Evolutionary conservation across 2,797 vertebrate genomes (phyloP).

Genomic region (Catamblyrhynchus diadema): DNA sequence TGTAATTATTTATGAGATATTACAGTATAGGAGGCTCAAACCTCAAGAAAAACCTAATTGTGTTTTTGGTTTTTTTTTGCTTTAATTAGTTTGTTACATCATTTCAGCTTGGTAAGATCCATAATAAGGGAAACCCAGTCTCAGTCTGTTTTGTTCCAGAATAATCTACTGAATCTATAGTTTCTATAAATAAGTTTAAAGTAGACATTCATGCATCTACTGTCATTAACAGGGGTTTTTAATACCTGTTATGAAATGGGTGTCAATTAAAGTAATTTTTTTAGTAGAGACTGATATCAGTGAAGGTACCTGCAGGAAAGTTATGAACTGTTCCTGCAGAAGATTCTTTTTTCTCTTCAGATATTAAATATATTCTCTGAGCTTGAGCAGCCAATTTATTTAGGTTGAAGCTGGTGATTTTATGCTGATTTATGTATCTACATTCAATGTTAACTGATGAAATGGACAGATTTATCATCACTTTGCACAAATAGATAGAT

Average conservation of each 20-base stretch:
- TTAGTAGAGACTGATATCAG: background rate
- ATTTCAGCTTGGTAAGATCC: background rate
- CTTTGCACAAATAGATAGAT: background rate
- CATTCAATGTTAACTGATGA: background rate
- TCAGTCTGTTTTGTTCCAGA: background rate
- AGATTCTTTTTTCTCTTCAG: background rate
- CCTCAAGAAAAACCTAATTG: background rate
- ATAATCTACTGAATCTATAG: background rate
- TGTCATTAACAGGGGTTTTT: background rate
- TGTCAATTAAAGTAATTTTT: background rate
- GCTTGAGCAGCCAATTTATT: background rate
- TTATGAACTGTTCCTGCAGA: background rate
- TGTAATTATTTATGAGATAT: background rate
- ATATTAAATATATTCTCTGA: background rate
- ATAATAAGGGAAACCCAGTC: background rate
- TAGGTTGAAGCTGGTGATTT: background rate
- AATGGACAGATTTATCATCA: background rate
- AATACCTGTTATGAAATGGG: background rate
- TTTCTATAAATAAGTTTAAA: slow-evolving; percentile 1
- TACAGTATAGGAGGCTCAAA: background rate
- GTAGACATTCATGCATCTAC: background rate
- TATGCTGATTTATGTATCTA: background rate
- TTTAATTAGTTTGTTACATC: background rate
- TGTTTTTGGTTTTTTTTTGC: background rate
- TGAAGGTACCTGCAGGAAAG: background rate